Percentiles rank a stretch among this genome's conserved stretches.
Evolutionary conservation across 23 tunicate genomes (phyloP).

Genomic region (Ascidia mentula): DNA sequence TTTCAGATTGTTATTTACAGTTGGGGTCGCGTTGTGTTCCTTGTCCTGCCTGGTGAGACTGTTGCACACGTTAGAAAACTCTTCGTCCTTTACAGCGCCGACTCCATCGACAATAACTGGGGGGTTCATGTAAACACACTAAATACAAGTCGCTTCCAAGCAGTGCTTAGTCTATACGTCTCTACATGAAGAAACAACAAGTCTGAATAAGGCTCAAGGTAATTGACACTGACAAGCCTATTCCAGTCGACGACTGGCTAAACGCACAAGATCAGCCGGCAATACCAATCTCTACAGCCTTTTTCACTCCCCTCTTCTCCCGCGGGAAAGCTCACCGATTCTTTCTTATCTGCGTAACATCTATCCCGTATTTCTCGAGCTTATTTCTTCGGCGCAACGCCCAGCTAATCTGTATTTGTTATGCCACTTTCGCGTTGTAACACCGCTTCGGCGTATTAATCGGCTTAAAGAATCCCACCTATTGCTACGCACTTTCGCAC

Average conservation of each 20-base stretch:
- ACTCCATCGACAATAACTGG: background rate
- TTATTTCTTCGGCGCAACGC: background rate
- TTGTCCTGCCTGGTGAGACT: no score
- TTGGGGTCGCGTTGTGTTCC: background rate
- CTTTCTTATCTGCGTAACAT: background rate
- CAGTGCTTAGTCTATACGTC: background rate
- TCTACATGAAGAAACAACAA: background rate
- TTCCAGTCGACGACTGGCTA: background rate
- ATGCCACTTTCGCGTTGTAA: background rate
- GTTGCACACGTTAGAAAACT: background rate
- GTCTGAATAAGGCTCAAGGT: background rate
- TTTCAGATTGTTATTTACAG: background rate
- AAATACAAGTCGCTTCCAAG: background rate
- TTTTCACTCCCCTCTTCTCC: background rate
- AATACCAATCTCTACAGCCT: background rate
- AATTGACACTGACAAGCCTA: background rate
- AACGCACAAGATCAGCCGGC: background rate
- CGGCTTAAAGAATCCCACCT: conserved; percentile 3
- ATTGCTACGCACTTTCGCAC: background rate
- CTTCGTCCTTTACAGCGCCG: background rate
- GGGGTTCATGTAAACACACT: conserved; percentile 13
- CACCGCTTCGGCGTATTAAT: background rate
- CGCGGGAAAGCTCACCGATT: background rate
- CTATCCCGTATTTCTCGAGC: background rate
- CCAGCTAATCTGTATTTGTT: background rate